phyloP scores from a whole-genome alignment of 2,888 invertebrate species.

The Dromius quadrimaculatus region DNA sequence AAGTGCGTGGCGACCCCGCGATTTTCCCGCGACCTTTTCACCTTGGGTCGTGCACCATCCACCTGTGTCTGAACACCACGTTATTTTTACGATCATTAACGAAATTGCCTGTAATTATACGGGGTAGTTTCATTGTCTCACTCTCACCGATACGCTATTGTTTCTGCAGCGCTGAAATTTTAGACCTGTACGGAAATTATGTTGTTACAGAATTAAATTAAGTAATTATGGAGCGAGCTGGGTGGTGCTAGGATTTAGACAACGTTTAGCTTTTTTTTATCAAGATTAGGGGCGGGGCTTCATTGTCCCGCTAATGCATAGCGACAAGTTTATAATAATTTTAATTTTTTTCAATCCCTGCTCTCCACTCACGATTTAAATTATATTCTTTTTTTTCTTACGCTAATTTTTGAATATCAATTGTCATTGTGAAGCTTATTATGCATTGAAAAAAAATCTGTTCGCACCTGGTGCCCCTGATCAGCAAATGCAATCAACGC shows the following conservation, averaged over 20 bases:
- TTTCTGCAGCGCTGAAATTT: constrained; percentile 38
- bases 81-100: constrained; percentile 40
- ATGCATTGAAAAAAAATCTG: too few relatives aligned
- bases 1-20: constrained; percentile 19
- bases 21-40: constrained; percentile 18
- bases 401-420: too few relatives aligned
- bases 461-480: constrained; percentile 65
- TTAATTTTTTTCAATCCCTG: too few relatives aligned
- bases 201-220: constrained; percentile 39
- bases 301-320: constrained; percentile 14
- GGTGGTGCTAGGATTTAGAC: constrained; percentile 23
- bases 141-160: neutral
- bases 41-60: constrained; percentile 1
- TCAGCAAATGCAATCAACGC: constrained; percentile 70
- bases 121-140: constrained; percentile 16
- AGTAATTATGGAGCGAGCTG: constrained; percentile 35
- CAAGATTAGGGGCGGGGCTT: neutral
- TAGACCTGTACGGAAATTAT: constrained; percentile 20
- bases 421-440: too few relatives aligned
- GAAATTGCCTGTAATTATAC: constrained; percentile 42
- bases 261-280: constrained; percentile 19
- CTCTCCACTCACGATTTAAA: too few relatives aligned
- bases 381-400: too few relatives aligned
- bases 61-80: constrained; percentile 1
- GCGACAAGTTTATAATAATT: constrained; percentile 14